These are phyloP conservation scores for Stenotaenia linearis DNA, from an alignment of 2,888 invertebrate genomes.

Conservation along the genomic window DNA sequence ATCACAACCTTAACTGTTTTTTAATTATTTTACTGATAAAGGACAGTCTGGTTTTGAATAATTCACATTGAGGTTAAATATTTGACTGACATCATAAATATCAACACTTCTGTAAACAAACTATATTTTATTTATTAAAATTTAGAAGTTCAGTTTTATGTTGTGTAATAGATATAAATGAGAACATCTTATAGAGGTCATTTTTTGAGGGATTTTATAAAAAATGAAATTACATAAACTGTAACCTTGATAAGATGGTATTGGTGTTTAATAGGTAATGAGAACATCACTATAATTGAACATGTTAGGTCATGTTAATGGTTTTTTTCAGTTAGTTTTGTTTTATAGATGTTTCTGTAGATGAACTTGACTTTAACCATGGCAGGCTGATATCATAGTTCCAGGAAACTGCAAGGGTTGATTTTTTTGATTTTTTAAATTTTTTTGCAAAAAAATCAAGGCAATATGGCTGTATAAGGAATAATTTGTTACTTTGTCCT, in stretches of 20 bases:
- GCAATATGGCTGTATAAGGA: background rate
- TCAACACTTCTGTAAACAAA: no score
- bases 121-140: no score
- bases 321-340: background rate
- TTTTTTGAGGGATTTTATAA: background rate
- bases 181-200: background rate
- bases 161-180: background rate
- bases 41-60: no score
- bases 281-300: background rate
- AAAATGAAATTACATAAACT: background rate
- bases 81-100: no score
- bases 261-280: background rate
- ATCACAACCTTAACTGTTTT: no score
- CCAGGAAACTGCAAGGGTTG: background rate
- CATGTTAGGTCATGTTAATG: background rate
- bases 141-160: background rate
- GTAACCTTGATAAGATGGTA: background rate
- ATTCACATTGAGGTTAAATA: no score
- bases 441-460: slow-evolving; percentile 1
- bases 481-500: background rate
- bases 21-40: no score
- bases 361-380: slow-evolving; percentile 1
- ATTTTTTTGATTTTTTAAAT: no score
- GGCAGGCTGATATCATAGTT: background rate
- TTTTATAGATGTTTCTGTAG: no score